phyloP scores from a whole-genome alignment of 2,797 vertebrate genomes.

The Molossus molossus region DNA sequence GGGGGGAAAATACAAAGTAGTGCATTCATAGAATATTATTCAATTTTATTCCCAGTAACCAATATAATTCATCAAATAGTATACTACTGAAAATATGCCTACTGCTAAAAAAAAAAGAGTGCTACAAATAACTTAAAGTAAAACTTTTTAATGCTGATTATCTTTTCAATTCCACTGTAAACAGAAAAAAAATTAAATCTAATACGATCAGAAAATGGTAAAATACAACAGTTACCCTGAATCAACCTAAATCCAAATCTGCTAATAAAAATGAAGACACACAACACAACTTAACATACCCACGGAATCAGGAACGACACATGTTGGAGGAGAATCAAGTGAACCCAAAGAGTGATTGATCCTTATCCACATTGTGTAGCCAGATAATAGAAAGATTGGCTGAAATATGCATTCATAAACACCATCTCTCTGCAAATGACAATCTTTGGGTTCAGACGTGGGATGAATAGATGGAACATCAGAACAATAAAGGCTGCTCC shows the following conservation, averaged over 20 bases:
- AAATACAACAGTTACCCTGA: neutral
- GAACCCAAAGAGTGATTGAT: constrained; percentile 90
- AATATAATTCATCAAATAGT: neutral
- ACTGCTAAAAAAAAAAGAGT: neutral
- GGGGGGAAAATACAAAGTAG: neutral
- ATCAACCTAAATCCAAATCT: constrained; percentile 41
- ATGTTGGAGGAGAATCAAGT: constrained; percentile 92
- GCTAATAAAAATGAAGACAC: neutral
- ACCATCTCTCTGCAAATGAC: constrained; percentile 84
- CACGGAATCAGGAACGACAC: constrained; percentile 93
- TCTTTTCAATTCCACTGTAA: constrained; percentile 14
- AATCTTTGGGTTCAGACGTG: constrained; percentile 89
- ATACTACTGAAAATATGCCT: neutral
- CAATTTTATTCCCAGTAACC: neutral
- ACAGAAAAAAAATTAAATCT: neutral
- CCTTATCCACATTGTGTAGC: constrained; percentile 96
- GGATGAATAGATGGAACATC: constrained; percentile 88
- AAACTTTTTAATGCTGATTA: constrained; percentile 39
- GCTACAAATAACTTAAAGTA: neutral
- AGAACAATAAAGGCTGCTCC: constrained; percentile 92
- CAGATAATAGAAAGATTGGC: constrained; percentile 92
- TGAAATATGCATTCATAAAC: constrained; percentile 92
- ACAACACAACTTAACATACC: constrained; percentile 90
- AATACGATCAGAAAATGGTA: constrained; percentile 41
- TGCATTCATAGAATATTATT: neutral